Conservation (phyloP, 2,797 vertebrate genomes). For the Loriculus beryllinus region DNA sequence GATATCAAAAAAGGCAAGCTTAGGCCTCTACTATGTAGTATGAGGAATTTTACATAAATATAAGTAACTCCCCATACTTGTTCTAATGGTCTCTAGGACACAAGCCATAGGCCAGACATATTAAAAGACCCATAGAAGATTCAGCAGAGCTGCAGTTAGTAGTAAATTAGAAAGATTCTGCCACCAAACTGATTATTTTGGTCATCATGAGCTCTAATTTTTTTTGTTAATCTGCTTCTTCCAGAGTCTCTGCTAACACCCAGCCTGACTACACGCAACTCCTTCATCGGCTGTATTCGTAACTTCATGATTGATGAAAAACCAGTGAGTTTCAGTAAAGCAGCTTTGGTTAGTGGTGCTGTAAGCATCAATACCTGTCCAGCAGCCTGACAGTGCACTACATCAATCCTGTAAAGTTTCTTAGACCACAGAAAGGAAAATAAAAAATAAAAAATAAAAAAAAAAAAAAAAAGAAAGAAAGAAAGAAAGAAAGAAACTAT, state of each 20-base stretch:
- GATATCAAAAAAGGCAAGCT: background rate
- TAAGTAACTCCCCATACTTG: background rate
- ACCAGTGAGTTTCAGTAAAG: conserved; percentile 86
- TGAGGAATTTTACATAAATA: background rate
- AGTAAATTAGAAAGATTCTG: background rate
- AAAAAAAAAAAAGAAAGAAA: background rate
- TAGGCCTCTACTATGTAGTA: background rate
- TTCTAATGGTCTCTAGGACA: background rate
- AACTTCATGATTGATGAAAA: conserved; percentile 86
- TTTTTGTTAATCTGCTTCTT: conserved; percentile 17
- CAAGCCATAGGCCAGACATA: background rate
- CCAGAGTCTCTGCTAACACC: conserved; percentile 84
- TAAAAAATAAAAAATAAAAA: background rate
- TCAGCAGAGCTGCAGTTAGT: background rate
- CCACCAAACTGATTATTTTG: background rate
- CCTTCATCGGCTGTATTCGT: conserved; percentile 89
- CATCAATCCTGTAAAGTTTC: background rate
- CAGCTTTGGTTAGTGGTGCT: conserved; percentile 86
- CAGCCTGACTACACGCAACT: conserved; percentile 75
- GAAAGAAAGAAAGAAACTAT: background rate
- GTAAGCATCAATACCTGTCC: conserved; percentile 89
- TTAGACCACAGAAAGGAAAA: conserved; percentile 34
- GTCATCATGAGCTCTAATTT: background rate
- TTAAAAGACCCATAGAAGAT: background rate
- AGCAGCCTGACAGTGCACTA: conserved; percentile 70